Percentiles rank a stretch among this genome's conserved stretches.
These are phyloP conservation scores for Ctenodactylus gundi DNA, from an alignment of 2,113 vertebrate species.

Conservation along the genomic window DNA sequence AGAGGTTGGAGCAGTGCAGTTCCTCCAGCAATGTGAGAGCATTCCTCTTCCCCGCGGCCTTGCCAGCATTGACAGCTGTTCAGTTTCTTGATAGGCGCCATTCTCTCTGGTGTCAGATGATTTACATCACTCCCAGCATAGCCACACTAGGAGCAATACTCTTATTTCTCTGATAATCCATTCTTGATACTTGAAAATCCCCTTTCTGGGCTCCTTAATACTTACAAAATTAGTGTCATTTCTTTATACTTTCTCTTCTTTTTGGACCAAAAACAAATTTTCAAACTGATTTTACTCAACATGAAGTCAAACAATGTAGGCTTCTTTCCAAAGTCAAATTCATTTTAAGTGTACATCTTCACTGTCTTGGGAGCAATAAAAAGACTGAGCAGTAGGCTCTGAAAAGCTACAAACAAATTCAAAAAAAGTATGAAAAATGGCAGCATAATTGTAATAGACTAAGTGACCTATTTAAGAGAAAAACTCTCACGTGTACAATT, in stretches of 20 bases:
- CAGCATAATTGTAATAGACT: not conserved
- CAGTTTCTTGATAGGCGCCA: too few species aligned
- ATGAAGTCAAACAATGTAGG: slow-evolving; percentile 20
- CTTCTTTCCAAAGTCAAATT: slow-evolving; percentile 66
- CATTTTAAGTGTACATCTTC: slow-evolving; percentile 68
- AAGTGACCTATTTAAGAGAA: not conserved
- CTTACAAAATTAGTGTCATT: slow-evolving; percentile 18
- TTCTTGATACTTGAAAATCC: not conserved
- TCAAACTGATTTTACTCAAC: slow-evolving; percentile 46
- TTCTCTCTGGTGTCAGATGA: too few species aligned
- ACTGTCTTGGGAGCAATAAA: slow-evolving; percentile 39
- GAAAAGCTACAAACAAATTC: slow-evolving; percentile 33
- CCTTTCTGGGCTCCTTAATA: slow-evolving; percentile 16
- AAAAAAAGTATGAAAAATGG: not conserved
- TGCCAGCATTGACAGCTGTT: too few species aligned
- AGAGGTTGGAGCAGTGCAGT: too few species aligned
- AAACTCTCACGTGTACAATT: not conserved
- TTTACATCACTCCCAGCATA: not conserved
- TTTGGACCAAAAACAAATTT: slow-evolving; percentile 54
- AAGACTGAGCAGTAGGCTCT: not conserved
- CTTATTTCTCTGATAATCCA: not conserved
- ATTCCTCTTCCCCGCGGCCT: too few species aligned
- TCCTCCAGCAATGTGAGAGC: too few species aligned
- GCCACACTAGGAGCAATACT: not conserved
- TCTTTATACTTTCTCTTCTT: slow-evolving; percentile 24